Evolutionary conservation across 1,140 invertebrate species (phyloP).

Genomic region (Reticulitermes speratus): DNA sequence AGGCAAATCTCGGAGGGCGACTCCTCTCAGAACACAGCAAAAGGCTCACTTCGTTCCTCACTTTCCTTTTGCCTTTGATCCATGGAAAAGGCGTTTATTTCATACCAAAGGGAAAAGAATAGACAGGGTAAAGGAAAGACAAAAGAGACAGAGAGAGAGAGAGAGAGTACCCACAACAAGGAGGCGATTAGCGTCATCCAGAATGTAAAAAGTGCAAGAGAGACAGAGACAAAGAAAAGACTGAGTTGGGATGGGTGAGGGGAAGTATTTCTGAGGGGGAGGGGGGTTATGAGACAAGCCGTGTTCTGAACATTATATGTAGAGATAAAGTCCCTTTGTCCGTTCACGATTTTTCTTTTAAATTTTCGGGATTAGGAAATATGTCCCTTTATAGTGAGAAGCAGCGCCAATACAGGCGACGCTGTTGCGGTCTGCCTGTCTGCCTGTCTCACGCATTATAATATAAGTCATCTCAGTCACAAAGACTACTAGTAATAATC

Average conservation of each 20-base stretch:
- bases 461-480: constrained; percentile 25
- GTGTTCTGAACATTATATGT: not conserved
- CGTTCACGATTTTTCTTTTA: constrained; percentile 26
- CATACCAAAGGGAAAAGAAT: constrained; percentile 22
- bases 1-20: constrained; percentile 19
- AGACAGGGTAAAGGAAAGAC: not conserved
- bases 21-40: not conserved
- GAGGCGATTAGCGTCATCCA: constrained; percentile 25
- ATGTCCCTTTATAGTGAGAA: constrained; percentile 2
- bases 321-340: constrained; percentile 23
- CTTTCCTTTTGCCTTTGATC: constrained; percentile 31
- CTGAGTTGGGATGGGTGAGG: no score
- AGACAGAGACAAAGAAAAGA: constrained; percentile 11
- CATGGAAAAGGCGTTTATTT: constrained; percentile 31
- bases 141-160: not conserved
- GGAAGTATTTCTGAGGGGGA: not conserved
- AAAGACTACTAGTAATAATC: constrained; percentile 23
- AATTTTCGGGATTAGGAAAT: constrained; percentile 19
- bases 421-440: constrained; percentile 2
- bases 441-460: constrained; percentile 9
- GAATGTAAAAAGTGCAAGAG: constrained; percentile 9
- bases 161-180: constrained; percentile 21
- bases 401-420: not conserved
- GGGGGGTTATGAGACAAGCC: not conserved
- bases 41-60: not conserved